Evolutionary conservation across 2,113 vertebrate genomes (phyloP).

Genomic region (Stomatorhinus ivindoensis): DNA sequence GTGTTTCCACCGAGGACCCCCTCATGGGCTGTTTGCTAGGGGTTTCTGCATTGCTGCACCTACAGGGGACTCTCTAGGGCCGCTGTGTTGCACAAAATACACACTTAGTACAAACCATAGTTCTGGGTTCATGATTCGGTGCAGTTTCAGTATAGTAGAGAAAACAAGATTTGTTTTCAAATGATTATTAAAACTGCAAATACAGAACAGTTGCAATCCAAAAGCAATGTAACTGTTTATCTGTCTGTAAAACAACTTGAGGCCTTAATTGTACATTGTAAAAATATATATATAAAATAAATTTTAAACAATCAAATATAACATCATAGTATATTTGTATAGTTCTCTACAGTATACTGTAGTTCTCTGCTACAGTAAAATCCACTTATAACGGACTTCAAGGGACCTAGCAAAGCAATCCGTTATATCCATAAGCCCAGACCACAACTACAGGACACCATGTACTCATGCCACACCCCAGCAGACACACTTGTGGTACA

Average conservation of each 20-base stretch:
- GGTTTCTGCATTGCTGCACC: neutral
- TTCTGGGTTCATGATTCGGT: neutral
- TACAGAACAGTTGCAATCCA: neutral
- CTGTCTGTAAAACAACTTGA: neutral
- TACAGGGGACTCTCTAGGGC: neutral
- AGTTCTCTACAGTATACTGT: too few species aligned
- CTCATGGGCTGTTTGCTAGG: neutral
- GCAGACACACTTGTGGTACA: too few species aligned
- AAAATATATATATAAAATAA: neutral
- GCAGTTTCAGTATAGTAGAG: neutral
- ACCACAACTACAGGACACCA: too few species aligned
- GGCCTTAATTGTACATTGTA: neutral
- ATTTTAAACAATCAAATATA: neutral
- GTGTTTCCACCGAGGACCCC: neutral
- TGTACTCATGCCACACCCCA: too few species aligned
- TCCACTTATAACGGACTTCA: too few species aligned
- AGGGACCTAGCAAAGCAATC: too few species aligned
- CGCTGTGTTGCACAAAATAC: neutral
- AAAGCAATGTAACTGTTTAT: neutral
- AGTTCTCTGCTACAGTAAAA: neutral
- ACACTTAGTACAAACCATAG: neutral
- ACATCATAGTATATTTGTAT: neutral
- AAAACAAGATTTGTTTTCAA: neutral
- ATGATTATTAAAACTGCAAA: neutral
- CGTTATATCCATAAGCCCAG: too few species aligned